Evolutionary conservation across 2,888 invertebrate species (phyloP).

Genomic region (Invenusta paracnida): DNA sequence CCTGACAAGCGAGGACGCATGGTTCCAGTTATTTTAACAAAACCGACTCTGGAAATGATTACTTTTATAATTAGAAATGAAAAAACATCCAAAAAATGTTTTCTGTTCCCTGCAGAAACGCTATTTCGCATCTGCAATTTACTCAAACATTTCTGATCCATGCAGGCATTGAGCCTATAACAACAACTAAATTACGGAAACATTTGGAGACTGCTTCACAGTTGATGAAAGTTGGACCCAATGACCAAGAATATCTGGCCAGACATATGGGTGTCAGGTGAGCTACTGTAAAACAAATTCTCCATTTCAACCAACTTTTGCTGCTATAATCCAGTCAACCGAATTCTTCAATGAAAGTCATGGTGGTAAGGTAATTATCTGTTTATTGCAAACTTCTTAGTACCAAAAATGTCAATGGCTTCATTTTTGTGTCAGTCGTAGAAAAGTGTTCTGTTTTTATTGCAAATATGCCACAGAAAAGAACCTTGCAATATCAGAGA

Average conservation of each 20-base stretch:
- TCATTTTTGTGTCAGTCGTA: no score
- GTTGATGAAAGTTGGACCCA: constrained; percentile 31
- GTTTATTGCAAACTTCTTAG: no score
- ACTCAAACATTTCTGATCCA: not conserved
- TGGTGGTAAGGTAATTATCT: no score
- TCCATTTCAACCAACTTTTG: no score
- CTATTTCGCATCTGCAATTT: not conserved
- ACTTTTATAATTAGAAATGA: not conserved
- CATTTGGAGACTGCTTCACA: constrained; percentile 7
- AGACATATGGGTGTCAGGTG: constrained; percentile 45
- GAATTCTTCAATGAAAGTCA: no score
- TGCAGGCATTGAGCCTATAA: not conserved
- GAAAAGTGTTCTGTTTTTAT: no score
- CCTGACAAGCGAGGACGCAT: not conserved
- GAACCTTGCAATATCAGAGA: no score
- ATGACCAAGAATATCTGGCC: constrained; percentile 41
- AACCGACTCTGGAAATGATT: not conserved
- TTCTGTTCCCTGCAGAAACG: not conserved
- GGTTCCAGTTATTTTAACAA: not conserved
- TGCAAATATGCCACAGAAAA: no score
- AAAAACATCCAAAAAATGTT: not conserved
- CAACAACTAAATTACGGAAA: constrained; percentile 16
- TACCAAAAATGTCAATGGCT: no score
- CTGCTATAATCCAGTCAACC: no score
- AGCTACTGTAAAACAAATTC: no score